These are phyloP conservation scores for Spea hammondii DNA, from an alignment of 2,797 vertebrate species.

Conservation along the genomic window DNA sequence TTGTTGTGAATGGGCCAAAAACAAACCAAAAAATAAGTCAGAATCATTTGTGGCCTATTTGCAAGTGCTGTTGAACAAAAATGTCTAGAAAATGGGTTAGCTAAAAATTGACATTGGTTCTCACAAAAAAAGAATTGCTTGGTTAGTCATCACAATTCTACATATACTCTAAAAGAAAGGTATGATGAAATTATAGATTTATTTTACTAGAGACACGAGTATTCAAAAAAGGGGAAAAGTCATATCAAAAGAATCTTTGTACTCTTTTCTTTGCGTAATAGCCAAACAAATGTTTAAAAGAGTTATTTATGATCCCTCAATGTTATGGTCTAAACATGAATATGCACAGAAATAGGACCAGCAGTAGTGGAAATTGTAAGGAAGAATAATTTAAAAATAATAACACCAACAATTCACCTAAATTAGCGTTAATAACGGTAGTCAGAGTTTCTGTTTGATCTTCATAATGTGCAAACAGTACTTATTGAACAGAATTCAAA, in stretches of 20 bases:
- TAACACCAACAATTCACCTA: conserved; percentile 25
- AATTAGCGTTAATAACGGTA: conserved; percentile 42
- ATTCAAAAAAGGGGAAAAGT: conserved; percentile 2
- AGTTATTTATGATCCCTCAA: not conserved
- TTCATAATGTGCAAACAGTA: conserved; percentile 37
- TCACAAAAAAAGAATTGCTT: not conserved
- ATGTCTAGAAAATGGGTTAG: too few species aligned
- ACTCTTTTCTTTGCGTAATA: conserved; percentile 19
- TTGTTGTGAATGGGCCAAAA: too few species aligned
- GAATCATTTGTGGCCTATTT: too few species aligned
- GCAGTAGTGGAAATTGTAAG: conserved; percentile 21
- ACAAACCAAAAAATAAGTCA: too few species aligned
- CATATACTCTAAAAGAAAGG: not conserved
- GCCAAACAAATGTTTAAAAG: conserved; percentile 3
- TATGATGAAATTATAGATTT: not conserved
- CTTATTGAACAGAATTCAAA: conserved; percentile 30
- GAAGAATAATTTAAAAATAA: conserved; percentile 1
- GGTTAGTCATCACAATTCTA: not conserved
- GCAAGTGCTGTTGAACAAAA: too few species aligned
- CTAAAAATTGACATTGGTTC: too few species aligned
- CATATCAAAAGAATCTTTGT: conserved; percentile 17
- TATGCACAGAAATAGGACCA: conserved; percentile 12
- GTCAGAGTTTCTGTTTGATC: conserved; percentile 39
- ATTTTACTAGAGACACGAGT: conserved; percentile 20
- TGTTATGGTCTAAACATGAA: conserved; percentile 24